These are phyloP conservation scores for Lycia hirtaria DNA, from an alignment of 2,888 invertebrate genomes.

Conservation along the genomic window DNA sequence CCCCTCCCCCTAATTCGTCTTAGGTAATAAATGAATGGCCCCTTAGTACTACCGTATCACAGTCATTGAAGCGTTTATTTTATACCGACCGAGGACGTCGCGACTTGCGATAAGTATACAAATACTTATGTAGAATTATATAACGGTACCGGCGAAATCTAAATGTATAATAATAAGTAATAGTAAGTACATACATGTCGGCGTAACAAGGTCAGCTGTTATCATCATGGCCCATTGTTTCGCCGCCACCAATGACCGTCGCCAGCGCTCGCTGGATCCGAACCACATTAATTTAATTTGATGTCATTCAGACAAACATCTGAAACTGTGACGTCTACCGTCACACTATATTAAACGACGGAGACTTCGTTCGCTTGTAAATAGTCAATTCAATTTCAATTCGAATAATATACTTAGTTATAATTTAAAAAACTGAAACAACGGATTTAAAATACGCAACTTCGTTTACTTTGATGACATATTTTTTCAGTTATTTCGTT, in stretches of 20 bases:
- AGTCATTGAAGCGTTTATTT: too few relatives aligned
- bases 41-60: too few relatives aligned
- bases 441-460: too few relatives aligned
- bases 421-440: too few relatives aligned
- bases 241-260: constrained; percentile 24
- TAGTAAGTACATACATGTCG: too few relatives aligned
- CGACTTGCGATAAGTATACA: not conserved
- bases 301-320: constrained; percentile 10
- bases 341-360: not conserved
- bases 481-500: too few relatives aligned
- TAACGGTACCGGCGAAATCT: constrained; percentile 6
- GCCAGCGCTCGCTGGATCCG: constrained; percentile 27
- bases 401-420: too few relatives aligned
- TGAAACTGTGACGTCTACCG: not conserved
- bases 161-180: constrained; percentile 6
- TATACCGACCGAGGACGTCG: too few relatives aligned
- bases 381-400: too few relatives aligned
- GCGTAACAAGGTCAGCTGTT: constrained; percentile 52
- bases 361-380: not conserved
- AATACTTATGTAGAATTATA: not conserved
- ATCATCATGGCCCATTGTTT: constrained; percentile 56
- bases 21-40: too few relatives aligned
- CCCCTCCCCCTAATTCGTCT: too few relatives aligned
- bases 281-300: constrained; percentile 17
- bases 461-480: too few relatives aligned